A percentile compares a stretch with the other conserved stretches of the same genome.
phyloP scores from a whole-genome alignment of 2,888 invertebrate species.

The Nowickia ferox region DNA sequence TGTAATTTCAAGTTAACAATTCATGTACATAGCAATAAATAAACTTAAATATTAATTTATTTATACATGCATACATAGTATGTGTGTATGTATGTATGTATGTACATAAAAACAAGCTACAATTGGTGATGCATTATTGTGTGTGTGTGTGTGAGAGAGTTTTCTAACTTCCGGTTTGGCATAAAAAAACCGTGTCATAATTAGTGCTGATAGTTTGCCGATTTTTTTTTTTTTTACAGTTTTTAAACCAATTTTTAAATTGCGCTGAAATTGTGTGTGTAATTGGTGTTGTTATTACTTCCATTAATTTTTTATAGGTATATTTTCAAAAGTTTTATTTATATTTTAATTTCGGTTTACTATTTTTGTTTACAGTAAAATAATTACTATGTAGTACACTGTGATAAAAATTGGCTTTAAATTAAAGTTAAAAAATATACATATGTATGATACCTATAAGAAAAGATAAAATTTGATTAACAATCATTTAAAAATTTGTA shows the following conservation, averaged over 20 bases:
- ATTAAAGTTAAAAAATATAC: background rate
- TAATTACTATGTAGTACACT: background rate
- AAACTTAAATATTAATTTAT: background rate
- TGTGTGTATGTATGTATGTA: background rate
- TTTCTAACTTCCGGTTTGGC: slow-evolving; percentile 64
- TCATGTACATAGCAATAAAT: background rate
- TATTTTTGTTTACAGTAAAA: background rate
- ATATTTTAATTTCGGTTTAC: background rate
- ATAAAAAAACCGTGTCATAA: slow-evolving; percentile 4
- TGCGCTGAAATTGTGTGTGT: background rate
- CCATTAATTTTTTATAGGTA: background rate
- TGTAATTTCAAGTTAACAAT: background rate
- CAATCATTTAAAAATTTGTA: background rate
- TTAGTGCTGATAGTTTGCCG: slow-evolving; percentile 20
- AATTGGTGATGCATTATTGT: slow-evolving; percentile 8
- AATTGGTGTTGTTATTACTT: background rate
- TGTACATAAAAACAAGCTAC: slow-evolving; percentile 7
- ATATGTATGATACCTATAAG: background rate
- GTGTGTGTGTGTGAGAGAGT: slow-evolving; percentile 14
- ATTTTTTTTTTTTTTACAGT: background rate
- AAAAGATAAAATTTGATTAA: background rate
- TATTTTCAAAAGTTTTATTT: background rate
- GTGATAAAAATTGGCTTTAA: background rate
- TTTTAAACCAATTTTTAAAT: background rate
- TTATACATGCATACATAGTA: background rate